Base-by-base conservation (phyloP, 2,797 vertebrate species). In the Dermochelys coriacea region DNA sequence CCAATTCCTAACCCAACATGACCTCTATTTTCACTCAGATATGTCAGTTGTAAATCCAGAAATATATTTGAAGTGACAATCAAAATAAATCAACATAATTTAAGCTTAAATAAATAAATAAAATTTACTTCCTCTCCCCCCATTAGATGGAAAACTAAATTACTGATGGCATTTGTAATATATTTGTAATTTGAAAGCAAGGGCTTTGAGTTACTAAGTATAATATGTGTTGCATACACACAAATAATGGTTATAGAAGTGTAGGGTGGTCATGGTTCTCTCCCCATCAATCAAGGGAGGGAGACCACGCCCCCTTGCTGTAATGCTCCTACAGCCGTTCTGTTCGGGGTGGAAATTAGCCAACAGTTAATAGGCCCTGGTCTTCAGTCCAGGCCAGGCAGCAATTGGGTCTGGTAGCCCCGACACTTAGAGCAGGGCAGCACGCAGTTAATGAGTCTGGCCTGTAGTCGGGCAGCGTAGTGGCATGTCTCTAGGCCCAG, bases 181-280 rank as follows among this genome's bases (percentile, higher is more conserved):
- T 95, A 97, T 94, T 94, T 94, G 88, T 96, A 96, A 95, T 84
- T 81, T 1, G 90, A 97, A 96, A 93, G 92, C 47, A 91, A 85
- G 41, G 89, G 82, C 94, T 90, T 94, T 75, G 6, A 5, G 47
- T 96, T 97, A 90, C 92, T 8, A 79, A 91, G 91, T 80, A 29
- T 80, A 91, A 95, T 4, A 61, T 96, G 82, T 93, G 91, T 23
- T 7, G 93, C 37, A 1, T 54, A 84, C 94, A 95, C 96, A 96
- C 91, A 96, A 96, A 94, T 47, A 85, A 68, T 4, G 71, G 45
- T 8, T 85, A n/a, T 84, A 96, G 55, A 54, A 54, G 23, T 25
- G 54, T 54, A 54, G 23, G 23, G 54, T 0, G 8, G 23, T 54
- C 9, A 1, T 54, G 54, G 23, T 54, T 54, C 54, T 54, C 23